Conservation (phyloP, 2,113 vertebrate genomes). For the Cochlearius cochlearius region DNA sequence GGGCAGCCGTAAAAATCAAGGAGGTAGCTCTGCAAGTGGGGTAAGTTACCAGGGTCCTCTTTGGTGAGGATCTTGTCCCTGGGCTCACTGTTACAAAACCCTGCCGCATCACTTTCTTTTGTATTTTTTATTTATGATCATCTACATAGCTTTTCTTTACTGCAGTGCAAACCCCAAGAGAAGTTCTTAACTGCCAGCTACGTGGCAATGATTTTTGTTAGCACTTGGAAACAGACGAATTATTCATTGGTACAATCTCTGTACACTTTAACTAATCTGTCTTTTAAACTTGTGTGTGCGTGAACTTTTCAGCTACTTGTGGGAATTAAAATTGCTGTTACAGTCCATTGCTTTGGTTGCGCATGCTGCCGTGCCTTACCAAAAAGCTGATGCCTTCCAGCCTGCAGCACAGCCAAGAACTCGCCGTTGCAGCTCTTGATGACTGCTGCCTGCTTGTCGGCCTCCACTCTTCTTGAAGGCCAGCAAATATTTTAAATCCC, state of each 20-base stretch:
- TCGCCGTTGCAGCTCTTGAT: accelerated
- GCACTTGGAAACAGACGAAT: background rate
- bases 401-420: background rate
- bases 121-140: background rate
- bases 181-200: background rate
- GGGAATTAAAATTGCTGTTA: background rate
- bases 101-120: background rate
- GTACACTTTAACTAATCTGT: background rate
- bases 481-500: background rate
- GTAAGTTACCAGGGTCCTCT: background rate
- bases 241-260: background rate
- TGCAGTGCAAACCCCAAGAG: background rate
- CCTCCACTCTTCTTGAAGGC: background rate
- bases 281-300: background rate
- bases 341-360: background rate
- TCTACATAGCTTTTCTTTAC: background rate
- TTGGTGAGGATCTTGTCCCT: background rate
- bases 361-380: accelerated
- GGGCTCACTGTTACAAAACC: background rate
- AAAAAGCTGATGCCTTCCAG: background rate
- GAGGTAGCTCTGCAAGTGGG: background rate
- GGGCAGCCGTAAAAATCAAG: background rate
- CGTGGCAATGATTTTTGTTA: background rate
- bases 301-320: background rate
- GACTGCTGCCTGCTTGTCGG: background rate